Base-by-base conservation (phyloP, 1,140 invertebrate species). In the Drosophila subobscura region DNA sequence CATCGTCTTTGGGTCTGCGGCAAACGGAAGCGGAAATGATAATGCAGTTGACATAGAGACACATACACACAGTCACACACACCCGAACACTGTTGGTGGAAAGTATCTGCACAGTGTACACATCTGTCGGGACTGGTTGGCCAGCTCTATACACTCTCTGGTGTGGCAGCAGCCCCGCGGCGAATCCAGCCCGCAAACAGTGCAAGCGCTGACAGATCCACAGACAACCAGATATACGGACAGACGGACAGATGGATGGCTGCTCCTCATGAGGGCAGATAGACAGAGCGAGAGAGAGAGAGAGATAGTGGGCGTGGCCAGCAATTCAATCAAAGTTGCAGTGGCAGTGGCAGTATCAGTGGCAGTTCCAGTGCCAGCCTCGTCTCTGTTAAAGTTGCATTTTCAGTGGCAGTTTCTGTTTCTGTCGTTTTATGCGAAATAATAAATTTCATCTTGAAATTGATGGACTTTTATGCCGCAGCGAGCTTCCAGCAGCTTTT, bases 11-110 rank as follows among this genome's bases (percentile, higher is more conserved):
- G 65, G 44, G 29, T 64, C 57, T 67, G 67, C 40, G 68, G 71
- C 55, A 67, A 37, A 52, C 80, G 78, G 75, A 89, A 79, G 46
- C 75, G 75, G 78, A 86, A 73, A 79, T 71, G 74, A 79, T 85
- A 88, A 88, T 70, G 72, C 64, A 61, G 68, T 54, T 63, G 70
- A 72, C 50, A 37, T 55, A 33, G 49, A 60, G 40, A 5, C 27
- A 49, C 41, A 54, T 54, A 57, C 54, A 70, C 25, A 45, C 42
- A 50, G 16, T n/a, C n/a, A n/a, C n/a, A n/a, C n/a, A n/a, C n/a
- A n/a, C n/a, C n/a, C n/a, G 46, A 22, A 41, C 33, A 52, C 27
- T 41, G 16, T 23, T 14, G n/a, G 57, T 8, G 23, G 45, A 37
- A 37, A 37, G 10, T 37, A 37, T 37, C 33, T 12, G 33, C 33